Evolutionary conservation across 2,888 invertebrate genomes (phyloP).

Genomic region (Polyommatus icarus): DNA sequence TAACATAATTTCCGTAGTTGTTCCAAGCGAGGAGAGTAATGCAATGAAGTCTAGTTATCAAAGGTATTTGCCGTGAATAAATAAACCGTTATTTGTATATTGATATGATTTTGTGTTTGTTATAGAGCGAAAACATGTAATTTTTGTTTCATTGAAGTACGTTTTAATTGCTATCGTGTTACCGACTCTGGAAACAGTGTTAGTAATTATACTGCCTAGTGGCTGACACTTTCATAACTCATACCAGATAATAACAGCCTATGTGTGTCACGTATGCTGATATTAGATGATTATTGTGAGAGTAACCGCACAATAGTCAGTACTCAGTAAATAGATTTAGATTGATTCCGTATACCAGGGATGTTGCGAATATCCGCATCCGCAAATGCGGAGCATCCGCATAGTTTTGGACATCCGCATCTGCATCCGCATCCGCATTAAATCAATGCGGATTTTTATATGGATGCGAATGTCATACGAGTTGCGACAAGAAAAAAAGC

Average conservation of each 20-base stretch:
- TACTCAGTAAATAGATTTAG: neutral
- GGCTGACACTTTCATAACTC: conserved; percentile 15
- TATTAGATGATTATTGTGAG: conserved; percentile 7
- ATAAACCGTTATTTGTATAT: conserved; percentile 26
- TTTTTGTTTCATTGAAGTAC: neutral
- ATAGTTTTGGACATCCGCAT: too few relatives aligned
- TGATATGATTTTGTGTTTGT: conserved; percentile 27
- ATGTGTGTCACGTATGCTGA: conserved; percentile 4
- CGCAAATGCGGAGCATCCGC: too few relatives aligned
- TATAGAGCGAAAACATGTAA: conserved; percentile 23
- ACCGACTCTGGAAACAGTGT: neutral
- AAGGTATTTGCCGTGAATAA: conserved; percentile 17
- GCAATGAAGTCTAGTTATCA: conserved; percentile 5
- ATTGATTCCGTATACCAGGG: too few relatives aligned
- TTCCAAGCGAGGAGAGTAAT: neutral
- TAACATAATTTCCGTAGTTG: neutral
- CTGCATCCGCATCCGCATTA: too few relatives aligned
- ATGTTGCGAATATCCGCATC: too few relatives aligned
- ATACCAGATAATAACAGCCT: neutral
- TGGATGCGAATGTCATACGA: too few relatives aligned
- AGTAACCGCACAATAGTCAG: neutral
- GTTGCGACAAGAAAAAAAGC: too few relatives aligned
- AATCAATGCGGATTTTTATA: too few relatives aligned
- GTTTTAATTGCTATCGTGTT: conserved; percentile 1
- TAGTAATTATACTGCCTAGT: neutral